Percentiles rank a stretch among this genome's conserved stretches.
These are phyloP conservation scores for Caenorhabditis brenneri DNA, from an alignment of 1,140 invertebrate genomes.

Conservation along the genomic window DNA sequence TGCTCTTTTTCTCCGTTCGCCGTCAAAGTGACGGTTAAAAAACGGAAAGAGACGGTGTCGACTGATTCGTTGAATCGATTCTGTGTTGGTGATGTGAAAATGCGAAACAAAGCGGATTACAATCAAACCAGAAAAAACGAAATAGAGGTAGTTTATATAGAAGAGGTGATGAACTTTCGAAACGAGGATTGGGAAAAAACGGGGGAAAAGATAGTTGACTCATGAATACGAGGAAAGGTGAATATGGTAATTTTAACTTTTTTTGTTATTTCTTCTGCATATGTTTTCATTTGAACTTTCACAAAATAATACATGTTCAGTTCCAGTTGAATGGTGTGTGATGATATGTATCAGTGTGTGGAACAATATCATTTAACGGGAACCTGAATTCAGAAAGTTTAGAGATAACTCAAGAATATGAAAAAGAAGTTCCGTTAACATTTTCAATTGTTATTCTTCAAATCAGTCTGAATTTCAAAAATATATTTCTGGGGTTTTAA, in stretches of 20 bases:
- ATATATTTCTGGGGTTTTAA: no score
- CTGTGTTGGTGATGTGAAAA: slow-evolving; percentile 29
- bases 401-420: no score
- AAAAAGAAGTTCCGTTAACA: no score
- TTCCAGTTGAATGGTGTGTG: no score
- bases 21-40: slow-evolving; percentile 11
- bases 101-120: slow-evolving; percentile 38
- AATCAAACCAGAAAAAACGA: slow-evolving; percentile 9
- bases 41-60: no score
- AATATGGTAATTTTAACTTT: not conserved
- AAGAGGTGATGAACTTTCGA: slow-evolving; percentile 39
- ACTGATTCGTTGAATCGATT: slow-evolving; percentile 7
- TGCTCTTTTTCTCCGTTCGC: not conserved
- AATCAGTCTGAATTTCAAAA: no score
- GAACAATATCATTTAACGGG: no score
- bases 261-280: not conserved
- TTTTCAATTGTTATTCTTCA: no score
- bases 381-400: no score
- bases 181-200: not conserved
- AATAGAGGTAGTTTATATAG: not conserved
- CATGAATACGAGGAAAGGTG: not conserved
- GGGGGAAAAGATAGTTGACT: not conserved
- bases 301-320: no score
- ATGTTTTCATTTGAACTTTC: no score
- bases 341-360: no score